Percentiles rank a stretch among this genome's conserved stretches.
These are phyloP conservation scores for Mus spretus DNA, from an alignment of 2,797 vertebrate species.

Conservation along the genomic window DNA sequence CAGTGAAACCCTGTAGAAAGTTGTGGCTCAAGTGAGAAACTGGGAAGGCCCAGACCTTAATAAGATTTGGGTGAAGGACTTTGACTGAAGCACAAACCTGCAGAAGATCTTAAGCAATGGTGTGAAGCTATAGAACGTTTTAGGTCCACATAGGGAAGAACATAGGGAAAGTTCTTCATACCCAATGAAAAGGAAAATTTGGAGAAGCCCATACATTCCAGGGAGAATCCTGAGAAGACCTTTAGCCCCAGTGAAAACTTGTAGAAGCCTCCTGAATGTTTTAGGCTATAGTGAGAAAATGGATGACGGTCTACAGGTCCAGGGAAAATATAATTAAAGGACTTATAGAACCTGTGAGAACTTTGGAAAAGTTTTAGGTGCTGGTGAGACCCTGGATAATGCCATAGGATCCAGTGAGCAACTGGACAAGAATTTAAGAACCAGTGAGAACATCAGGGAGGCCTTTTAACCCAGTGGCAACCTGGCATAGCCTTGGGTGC, in stretches of 20 bases:
- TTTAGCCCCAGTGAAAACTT: too few relatives aligned
- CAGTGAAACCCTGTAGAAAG: not conserved
- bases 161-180: not conserved
- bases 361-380: not conserved
- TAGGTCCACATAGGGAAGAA: not conserved
- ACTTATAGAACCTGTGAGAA: not conserved
- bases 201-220: too few relatives aligned
- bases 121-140: not conserved
- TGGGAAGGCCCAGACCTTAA: not conserved
- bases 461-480: not conserved
- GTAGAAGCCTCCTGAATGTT: too few relatives aligned
- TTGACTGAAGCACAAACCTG: not conserved
- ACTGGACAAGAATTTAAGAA: not conserved
- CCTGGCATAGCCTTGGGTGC: not conserved
- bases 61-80: not conserved
- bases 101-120: not conserved
- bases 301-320: not conserved
- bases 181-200: not conserved
- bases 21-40: not conserved
- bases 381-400: not conserved
- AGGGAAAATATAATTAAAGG: not conserved
- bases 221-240: too few relatives aligned
- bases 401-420: not conserved
- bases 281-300: not conserved
- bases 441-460: not conserved